A percentile compares a stretch with the other conserved stretches of the same genome.
phyloP scores from a whole-genome alignment of 1,140 invertebrate species.

The Dendroctonus ponderosae region DNA sequence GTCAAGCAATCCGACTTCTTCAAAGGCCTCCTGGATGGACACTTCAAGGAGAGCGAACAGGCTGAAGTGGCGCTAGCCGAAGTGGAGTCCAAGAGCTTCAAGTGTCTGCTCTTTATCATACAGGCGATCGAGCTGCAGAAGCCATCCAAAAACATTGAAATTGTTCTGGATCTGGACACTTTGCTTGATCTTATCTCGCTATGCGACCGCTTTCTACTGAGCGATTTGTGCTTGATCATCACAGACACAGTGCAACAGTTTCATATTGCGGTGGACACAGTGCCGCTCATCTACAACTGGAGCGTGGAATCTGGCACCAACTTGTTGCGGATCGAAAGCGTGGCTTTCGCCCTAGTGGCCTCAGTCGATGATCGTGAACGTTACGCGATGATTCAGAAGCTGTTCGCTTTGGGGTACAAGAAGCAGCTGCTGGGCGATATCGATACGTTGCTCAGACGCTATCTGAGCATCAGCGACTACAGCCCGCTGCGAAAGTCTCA shows the following conservation, averaged over 20 bases:
- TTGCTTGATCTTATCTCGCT: constrained; percentile 65
- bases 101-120: constrained; percentile 57
- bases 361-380: constrained; percentile 52
- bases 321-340: constrained; percentile 57
- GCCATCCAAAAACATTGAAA: constrained; percentile 38
- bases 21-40: constrained; percentile 63
- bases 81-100: constrained; percentile 57
- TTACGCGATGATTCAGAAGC: constrained; percentile 42
- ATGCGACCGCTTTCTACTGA: constrained; percentile 63
- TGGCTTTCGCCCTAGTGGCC: constrained; percentile 55
- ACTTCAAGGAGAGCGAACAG: constrained; percentile 64
- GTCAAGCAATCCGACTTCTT: constrained; percentile 65
- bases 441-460: constrained; percentile 38
- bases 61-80: constrained; percentile 57
- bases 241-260: constrained; percentile 57
- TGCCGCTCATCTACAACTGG: constrained; percentile 58
- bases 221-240: constrained; percentile 57
- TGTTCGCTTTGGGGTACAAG: constrained; percentile 44
- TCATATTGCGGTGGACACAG: constrained; percentile 50
- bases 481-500: background rate
- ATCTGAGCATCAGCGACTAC: constrained; percentile 24
- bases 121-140: constrained; percentile 51
- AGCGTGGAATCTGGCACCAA: constrained; percentile 58
- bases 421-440: constrained; percentile 46
- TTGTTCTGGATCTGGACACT: constrained; percentile 55